phyloP scores from a whole-genome alignment of 2,797 vertebrate genomes.

The Myotis pilosus region DNA sequence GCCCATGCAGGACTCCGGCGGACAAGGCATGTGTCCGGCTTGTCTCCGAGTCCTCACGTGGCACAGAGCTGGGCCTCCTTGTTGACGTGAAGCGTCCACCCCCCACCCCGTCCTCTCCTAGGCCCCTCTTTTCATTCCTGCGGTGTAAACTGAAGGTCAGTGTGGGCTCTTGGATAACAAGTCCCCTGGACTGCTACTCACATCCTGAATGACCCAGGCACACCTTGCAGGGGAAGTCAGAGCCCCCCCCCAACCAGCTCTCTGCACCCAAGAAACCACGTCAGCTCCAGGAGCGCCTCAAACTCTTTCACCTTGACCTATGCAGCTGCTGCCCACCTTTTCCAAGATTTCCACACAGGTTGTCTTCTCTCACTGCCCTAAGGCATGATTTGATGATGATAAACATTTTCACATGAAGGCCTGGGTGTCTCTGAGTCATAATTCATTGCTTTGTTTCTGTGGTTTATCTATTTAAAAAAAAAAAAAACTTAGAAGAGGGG shows the following conservation, averaged over 20 bases:
- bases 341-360: not conserved
- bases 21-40: not conserved
- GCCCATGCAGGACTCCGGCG: not conserved
- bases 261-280: not conserved
- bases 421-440: not conserved
- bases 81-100: not conserved
- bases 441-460: not conserved
- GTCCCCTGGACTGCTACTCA: not conserved
- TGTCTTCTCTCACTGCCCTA: not conserved
- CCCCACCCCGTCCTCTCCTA: not conserved
- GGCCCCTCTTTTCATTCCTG: not conserved
- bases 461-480: not conserved
- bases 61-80: not conserved
- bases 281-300: not conserved
- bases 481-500: constrained; percentile 31
- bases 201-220: not conserved
- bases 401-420: constrained; percentile 11
- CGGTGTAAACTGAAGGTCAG: not conserved
- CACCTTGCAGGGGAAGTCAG: accelerated
- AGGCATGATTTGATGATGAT: not conserved
- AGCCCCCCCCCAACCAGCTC: not conserved
- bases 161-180: not conserved
- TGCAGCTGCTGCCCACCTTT: not conserved
- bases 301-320: not conserved
- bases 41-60: not conserved